These are phyloP conservation scores for Natrix natrix DNA, from an alignment of 2,797 vertebrate species.

Conservation along the genomic window DNA sequence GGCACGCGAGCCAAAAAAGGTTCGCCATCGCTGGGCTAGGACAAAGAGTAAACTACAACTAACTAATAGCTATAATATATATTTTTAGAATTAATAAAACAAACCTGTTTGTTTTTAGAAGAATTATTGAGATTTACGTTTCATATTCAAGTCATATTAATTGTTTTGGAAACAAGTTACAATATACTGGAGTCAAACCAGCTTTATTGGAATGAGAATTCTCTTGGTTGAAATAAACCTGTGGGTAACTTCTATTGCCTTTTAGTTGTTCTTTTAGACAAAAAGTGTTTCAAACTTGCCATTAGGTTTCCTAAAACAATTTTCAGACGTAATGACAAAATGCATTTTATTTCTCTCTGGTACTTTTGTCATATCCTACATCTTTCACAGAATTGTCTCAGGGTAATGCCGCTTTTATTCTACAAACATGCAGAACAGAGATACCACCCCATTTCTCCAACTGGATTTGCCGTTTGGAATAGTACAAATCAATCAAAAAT, in stretches of 20 bases:
- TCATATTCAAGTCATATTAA: neutral
- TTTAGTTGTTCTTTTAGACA: neutral
- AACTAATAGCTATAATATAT: neutral
- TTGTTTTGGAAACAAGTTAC: neutral
- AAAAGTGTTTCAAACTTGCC: neutral
- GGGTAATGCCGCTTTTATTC: neutral
- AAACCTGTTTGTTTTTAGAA: neutral
- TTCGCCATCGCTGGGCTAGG: too few relatives aligned
- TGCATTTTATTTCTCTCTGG: neutral
- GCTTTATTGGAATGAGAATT: neutral
- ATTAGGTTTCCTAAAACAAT: neutral
- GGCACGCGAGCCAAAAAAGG: too few relatives aligned
- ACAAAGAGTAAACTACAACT: rapidly evolving
- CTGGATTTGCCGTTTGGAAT: neutral
- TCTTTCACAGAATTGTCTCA: neutral
- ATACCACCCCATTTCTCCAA: neutral
- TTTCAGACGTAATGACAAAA: neutral
- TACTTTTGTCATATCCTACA: neutral
- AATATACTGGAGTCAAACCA: neutral
- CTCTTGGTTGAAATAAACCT: neutral
- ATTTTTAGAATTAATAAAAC: neutral
- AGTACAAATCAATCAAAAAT: neutral
- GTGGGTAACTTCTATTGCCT: neutral
- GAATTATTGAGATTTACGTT: neutral
- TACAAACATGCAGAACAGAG: neutral